A percentile compares a stretch with the other conserved stretches of the same genome.
phyloP scores from a whole-genome alignment of 2,797 vertebrate species.

The Microctenopoma lineatum region DNA sequence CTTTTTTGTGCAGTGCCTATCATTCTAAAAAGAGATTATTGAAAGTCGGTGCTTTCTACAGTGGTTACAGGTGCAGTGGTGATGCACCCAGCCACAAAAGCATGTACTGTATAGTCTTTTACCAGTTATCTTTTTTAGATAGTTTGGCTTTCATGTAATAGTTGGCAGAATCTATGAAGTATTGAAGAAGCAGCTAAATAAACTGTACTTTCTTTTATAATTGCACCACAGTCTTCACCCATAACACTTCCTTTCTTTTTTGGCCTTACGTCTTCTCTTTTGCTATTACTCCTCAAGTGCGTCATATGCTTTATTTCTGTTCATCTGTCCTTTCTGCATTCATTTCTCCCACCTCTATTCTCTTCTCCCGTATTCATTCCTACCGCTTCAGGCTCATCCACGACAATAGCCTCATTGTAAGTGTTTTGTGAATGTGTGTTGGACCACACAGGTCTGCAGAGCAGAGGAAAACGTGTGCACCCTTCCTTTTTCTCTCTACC shows the following conservation, averaged over 20 bases:
- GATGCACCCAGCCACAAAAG: slow-evolving; percentile 18
- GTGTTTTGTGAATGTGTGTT: slow-evolving; percentile 40
- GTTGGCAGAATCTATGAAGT: slow-evolving; percentile 19
- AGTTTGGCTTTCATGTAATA: slow-evolving; percentile 2
- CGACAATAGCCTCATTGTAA: slow-evolving; percentile 68
- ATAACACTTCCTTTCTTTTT: neutral
- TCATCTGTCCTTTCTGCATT: neutral
- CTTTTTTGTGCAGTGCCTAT: slow-evolving; percentile 13
- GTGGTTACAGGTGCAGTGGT: slow-evolving; percentile 22
- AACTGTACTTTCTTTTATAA: slow-evolving; percentile 19
- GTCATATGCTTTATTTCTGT: slow-evolving; percentile 19
- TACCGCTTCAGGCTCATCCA: slow-evolving; percentile 28
- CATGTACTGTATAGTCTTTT: slow-evolving; percentile 11
- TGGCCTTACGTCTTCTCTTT: slow-evolving; percentile 17
- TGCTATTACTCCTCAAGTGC: neutral
- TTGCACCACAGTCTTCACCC: slow-evolving; percentile 1
- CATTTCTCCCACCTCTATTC: too few relatives aligned
- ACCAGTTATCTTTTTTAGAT: slow-evolving; percentile 2
- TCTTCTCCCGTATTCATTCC: slow-evolving; percentile 28
- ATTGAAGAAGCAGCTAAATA: slow-evolving; percentile 31
- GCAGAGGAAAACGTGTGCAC: slow-evolving; percentile 24
- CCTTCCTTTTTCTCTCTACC: slow-evolving; percentile 28
- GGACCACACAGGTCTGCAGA: slow-evolving; percentile 72
- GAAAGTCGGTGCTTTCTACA: slow-evolving; percentile 6
- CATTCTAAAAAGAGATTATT: slow-evolving; percentile 3